phyloP scores from a whole-genome alignment of 2,888 invertebrate genomes.

The Dasysyrphus albostriatus region DNA sequence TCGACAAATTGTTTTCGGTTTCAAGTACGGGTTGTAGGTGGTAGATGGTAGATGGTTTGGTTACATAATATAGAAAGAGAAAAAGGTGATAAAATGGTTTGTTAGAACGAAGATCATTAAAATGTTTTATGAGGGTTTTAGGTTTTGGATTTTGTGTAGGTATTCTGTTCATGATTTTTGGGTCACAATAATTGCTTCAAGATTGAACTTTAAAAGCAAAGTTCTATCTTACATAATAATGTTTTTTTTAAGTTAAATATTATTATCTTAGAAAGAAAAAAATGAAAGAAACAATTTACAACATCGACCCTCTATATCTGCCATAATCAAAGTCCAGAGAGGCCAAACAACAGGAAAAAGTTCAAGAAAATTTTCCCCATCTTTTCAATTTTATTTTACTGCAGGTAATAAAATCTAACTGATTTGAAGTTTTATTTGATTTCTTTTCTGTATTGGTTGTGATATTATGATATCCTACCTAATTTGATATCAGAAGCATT shows the following conservation, averaged over 20 bases:
- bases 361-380: neutral
- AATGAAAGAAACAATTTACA: neutral
- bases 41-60: neutral
- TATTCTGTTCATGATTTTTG: neutral
- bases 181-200: neutral
- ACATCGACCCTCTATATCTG: neutral
- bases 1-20: slow-evolving; percentile 33
- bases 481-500: neutral
- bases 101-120: slow-evolving; percentile 27
- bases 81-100: slow-evolving; percentile 52
- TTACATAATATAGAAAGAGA: slow-evolving; percentile 47
- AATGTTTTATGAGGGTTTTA: slow-evolving; percentile 30
- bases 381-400: neutral
- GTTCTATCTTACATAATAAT: neutral
- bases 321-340: neutral
- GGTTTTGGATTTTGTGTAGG: neutral
- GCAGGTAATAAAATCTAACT: slow-evolving; percentile 22
- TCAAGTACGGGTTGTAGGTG: neutral
- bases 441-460: neutral
- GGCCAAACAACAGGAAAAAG: neutral
- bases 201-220: neutral
- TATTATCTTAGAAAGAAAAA: neutral
- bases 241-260: neutral
- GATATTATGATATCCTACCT: neutral
- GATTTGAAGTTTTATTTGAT: slow-evolving; percentile 4